Base-by-base conservation (phyloP, 2,888 invertebrate genomes). In the Anthrax anthrax region DNA sequence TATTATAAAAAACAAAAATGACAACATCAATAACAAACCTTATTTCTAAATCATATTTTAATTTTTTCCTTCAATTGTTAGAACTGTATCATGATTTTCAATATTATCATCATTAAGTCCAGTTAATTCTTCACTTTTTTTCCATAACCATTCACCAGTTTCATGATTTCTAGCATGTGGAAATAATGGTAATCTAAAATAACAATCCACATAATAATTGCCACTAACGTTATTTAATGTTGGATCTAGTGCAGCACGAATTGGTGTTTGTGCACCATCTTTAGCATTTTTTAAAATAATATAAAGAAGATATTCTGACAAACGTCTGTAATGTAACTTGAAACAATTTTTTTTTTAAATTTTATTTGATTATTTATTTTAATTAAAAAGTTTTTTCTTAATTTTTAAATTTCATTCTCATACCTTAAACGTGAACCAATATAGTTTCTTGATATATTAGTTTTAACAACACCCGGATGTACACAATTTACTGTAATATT, bases 401-500 rank as follows among this genome's bases (percentile, higher is more conserved):
- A 27, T 27, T 8, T 27, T 8, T 27, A 2, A 27, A 8, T 27
- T 27, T 27, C 1, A 27, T 2, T 27, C 9, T 27, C 23, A 6
- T 23, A 32, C 29, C 13, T 32, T 12, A 9, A 32, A 5, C 29
- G 3, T 12, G 9, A 4, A 12, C 12, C 3, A 3, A 32, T 12
- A 5, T 32, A 32, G 12, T 32, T 9, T 5, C 29, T 32, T 12
- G 3, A 9, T 9, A 32, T 12, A 12, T 84, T 83, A 0, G 86
- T 84, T 54, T 72, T 70, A 43, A 82, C 76, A 1, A 80, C 70
- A 2, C 82, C 82, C 0, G 82, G 82, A 58, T 84, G 81, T 2
- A 81, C 58, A 47, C 75, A 68, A 62, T 83, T 82, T 1, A 75
- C 75, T 43, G 72, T 77, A 3, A 83, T 71, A 8, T 73, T 75